phyloP scores from a whole-genome alignment of 2,797 vertebrate species.

The Manis javanica region DNA sequence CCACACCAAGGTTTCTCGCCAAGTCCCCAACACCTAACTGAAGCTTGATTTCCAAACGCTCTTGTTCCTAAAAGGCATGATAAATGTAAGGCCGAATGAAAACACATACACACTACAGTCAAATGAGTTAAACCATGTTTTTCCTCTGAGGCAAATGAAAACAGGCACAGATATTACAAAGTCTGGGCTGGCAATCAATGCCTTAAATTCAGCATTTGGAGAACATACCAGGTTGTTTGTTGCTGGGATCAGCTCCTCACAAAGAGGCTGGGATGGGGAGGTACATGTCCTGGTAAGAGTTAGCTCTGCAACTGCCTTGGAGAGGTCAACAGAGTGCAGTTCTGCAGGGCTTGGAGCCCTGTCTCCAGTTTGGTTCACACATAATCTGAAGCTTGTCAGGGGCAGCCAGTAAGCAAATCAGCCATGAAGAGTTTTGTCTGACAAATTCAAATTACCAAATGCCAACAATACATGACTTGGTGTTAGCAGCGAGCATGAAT shows the following conservation, averaged over 20 bases:
- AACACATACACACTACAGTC: background rate
- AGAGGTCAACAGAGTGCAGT: conserved; percentile 30
- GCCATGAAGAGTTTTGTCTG: conserved; percentile 66
- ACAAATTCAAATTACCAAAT: conserved; percentile 71
- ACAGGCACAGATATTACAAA: background rate
- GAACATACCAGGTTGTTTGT: background rate
- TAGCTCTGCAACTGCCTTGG: background rate
- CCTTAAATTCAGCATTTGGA: background rate
- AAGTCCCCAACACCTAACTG: background rate
- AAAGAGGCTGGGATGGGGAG: no score
- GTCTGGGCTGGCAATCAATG: background rate
- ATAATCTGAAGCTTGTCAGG: background rate
- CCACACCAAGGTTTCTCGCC: background rate
- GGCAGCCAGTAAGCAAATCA: conserved; percentile 63
- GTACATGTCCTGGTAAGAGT: background rate
- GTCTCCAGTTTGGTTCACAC: background rate
- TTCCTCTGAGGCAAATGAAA: background rate
- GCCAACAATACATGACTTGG: background rate
- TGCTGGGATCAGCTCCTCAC: background rate
- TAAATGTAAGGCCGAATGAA: background rate
- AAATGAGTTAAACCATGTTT: background rate
- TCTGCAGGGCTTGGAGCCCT: background rate
- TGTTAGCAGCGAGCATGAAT: background rate
- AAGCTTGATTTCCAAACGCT: background rate
- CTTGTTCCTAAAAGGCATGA: background rate